These are phyloP conservation scores for Porites australiensis DNA, from an alignment of 64 coral and sea anemone species.

Conservation along the genomic window DNA sequence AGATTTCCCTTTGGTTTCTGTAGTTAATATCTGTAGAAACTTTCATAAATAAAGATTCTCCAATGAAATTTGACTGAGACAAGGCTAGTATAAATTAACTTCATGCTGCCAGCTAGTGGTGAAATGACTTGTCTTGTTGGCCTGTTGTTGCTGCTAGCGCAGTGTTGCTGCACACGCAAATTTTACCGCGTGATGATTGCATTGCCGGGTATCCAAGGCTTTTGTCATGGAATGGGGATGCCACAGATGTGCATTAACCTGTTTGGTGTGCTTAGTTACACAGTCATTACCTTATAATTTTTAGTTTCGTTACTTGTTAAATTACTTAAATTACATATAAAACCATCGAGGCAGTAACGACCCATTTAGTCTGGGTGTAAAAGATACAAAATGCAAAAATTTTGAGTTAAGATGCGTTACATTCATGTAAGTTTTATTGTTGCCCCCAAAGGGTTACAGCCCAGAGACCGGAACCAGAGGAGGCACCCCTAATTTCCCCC, in stretches of 20 bases:
- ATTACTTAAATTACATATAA: constrained; percentile 12
- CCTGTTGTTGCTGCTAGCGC: constrained; percentile 5
- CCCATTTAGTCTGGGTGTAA: constrained; percentile 4
- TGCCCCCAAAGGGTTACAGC: not conserved
- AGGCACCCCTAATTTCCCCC: too few relatives aligned
- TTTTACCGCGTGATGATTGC: constrained; percentile 3
- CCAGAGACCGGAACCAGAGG: too few relatives aligned
- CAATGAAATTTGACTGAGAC: constrained; percentile 42
- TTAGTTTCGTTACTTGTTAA: constrained; percentile 2
- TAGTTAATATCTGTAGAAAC: constrained; percentile 23
- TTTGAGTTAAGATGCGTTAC: not conserved
- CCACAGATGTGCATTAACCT: constrained; percentile 18
- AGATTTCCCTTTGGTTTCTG: constrained; percentile 38
- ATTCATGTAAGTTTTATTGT: constrained; percentile 12
- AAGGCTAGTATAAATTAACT: constrained; percentile 29
- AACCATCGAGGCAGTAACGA: not conserved
- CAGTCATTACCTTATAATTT: constrained; percentile 8
- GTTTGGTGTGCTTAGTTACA: not conserved
- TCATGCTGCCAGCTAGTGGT: constrained; percentile 5
- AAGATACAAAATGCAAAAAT: constrained; percentile 5
- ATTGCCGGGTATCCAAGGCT: constrained; percentile 16
- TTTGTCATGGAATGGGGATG: not conserved
- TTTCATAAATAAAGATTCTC: constrained; percentile 35
- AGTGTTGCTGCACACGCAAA: constrained; percentile 15
- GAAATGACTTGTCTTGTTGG: constrained; percentile 28